Evolutionary conservation across 1,140 invertebrate species (phyloP).

Genomic region (Bombus pyrosoma): DNA sequence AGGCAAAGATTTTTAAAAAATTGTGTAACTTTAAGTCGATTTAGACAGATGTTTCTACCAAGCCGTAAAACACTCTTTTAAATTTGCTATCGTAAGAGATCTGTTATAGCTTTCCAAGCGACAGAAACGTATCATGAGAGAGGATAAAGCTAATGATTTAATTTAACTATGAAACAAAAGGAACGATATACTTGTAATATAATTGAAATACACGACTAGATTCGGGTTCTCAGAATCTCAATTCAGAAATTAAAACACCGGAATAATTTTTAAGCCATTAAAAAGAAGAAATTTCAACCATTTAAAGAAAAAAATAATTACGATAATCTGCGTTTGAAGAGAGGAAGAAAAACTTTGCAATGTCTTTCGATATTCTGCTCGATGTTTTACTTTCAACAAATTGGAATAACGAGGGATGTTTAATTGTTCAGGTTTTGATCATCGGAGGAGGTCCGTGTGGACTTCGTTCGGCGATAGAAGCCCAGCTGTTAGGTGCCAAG

Average conservation of each 20-base stretch:
- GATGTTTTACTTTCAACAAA: background rate
- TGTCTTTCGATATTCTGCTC: background rate
- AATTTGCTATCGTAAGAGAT: too few species aligned
- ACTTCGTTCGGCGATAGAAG: conserved; percentile 96
- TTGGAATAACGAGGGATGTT: background rate
- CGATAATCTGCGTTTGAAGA: background rate
- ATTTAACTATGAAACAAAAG: background rate
- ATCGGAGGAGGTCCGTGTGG: conserved; percentile 98
- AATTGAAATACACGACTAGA: too few species aligned
- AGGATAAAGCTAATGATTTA: background rate
- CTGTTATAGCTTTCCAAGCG: accelerated
- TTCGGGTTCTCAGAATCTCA: background rate
- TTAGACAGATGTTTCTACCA: background rate
- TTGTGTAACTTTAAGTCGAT: background rate
- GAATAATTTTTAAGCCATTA: background rate
- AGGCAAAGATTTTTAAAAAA: background rate
- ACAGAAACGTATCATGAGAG: too few species aligned
- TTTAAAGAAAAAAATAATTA: too few species aligned
- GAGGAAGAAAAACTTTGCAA: background rate
- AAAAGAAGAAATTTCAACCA: too few species aligned
- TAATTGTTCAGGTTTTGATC: conserved; percentile 87
- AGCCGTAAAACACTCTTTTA: too few species aligned
- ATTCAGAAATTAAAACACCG: background rate
- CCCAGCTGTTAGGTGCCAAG: conserved; percentile 97
- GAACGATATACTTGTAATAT: too few species aligned